Evolutionary conservation across 2,888 invertebrate species (phyloP).

Genomic region (Amblyteles armatorius): DNA sequence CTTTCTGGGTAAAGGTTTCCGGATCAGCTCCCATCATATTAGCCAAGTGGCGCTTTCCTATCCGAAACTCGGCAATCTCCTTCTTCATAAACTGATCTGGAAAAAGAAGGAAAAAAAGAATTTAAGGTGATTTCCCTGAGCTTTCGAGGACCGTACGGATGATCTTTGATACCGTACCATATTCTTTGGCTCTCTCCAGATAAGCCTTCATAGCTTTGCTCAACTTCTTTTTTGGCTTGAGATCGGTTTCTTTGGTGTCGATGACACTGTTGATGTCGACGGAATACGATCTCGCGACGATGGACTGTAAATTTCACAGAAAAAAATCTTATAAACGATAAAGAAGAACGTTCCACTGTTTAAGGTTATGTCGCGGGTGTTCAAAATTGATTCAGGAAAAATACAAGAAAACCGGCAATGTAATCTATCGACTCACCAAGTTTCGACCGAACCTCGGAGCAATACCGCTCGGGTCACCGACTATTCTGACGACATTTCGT

Average conservation of each 20-base stretch:
- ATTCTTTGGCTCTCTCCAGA: constrained; percentile 91
- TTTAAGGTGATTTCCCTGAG: background rate
- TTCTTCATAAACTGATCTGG: constrained; percentile 92
- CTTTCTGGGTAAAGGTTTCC: constrained; percentile 94
- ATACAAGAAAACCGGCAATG: background rate
- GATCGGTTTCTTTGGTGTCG: constrained; percentile 34
- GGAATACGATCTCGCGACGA: constrained; percentile 47
- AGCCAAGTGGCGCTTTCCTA: constrained; percentile 97
- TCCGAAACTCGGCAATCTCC: constrained; percentile 92
- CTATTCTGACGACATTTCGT: constrained; percentile 60
- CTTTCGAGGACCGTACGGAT: background rate
- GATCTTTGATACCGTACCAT: constrained; percentile 85
- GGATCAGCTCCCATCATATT: constrained; percentile 99
- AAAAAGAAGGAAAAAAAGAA: constrained; percentile 51
- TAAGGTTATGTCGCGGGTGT: constrained; percentile 49
- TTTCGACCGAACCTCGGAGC: constrained; percentile 20
- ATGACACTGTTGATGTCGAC: constrained; percentile 52
- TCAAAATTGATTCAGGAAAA: background rate
- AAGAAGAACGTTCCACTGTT: constrained; percentile 4
- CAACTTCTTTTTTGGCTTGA: constrained; percentile 85
- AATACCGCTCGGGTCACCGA: constrained; percentile 48
- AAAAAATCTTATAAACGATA: constrained; percentile 2
- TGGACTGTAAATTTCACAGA: constrained; percentile 40
- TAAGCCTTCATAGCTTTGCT: constrained; percentile 97
- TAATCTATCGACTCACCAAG: constrained; percentile 40